Conservation (phyloP, 2,113 vertebrate species). For the Hyla sarda region DNA sequence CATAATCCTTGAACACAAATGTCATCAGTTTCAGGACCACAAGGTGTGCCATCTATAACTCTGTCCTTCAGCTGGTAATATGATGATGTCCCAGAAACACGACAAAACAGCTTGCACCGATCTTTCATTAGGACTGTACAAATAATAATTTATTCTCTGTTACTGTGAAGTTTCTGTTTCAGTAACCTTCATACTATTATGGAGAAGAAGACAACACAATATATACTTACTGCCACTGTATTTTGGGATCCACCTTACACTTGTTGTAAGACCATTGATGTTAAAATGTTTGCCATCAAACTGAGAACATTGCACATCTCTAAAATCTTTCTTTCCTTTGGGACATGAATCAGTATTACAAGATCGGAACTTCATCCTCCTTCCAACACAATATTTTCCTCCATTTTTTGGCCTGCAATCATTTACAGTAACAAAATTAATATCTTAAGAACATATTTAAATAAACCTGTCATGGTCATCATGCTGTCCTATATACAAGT, state of each 20-base stretch:
- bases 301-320: constrained; percentile 92
- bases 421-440: neutral
- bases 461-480: too few relatives aligned
- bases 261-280: constrained; percentile 90
- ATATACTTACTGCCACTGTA: constrained; percentile 93
- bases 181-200: constrained; percentile 51
- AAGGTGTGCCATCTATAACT: constrained; percentile 91
- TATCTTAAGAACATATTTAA: too few relatives aligned
- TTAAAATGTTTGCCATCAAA: constrained; percentile 96
- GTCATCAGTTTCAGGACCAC: constrained; percentile 90
- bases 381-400: constrained; percentile 93
- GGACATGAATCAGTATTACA: constrained; percentile 95
- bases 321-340: constrained; percentile 86
- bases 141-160: constrained; percentile 63
- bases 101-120: constrained; percentile 97
- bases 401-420: constrained; percentile 87
- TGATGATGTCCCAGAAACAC: constrained; percentile 87
- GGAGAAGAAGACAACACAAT: neutral
- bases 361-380: constrained; percentile 96
- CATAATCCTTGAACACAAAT: constrained; percentile 98
- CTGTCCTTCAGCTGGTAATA: constrained; percentile 96
- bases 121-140: constrained; percentile 92
- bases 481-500: too few relatives aligned
- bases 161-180: constrained; percentile 43
- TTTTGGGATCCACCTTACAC: constrained; percentile 94